A percentile compares a stretch with the other conserved stretches of the same genome.
phyloP scores from a whole-genome alignment of 2,888 invertebrate species.

The Mimachlamys varia region DNA sequence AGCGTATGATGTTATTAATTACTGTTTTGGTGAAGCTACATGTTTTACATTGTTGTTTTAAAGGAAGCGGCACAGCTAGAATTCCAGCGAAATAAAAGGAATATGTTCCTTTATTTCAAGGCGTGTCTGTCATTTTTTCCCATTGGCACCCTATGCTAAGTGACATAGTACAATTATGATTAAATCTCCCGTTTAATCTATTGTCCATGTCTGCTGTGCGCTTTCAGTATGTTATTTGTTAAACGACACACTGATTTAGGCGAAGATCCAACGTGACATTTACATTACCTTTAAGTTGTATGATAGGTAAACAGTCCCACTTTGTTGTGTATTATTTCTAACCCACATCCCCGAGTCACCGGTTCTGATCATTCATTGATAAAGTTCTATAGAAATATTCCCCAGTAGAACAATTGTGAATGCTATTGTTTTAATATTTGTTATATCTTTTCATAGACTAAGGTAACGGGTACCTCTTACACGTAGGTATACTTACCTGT shows the following conservation, averaged over 20 bases:
- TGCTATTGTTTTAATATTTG: constrained; percentile 24
- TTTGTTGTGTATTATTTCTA: neutral
- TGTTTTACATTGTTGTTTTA: neutral
- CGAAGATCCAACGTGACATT: neutral
- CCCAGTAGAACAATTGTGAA: neutral
- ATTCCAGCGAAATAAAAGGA: neutral
- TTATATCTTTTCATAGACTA: neutral
- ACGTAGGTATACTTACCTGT: neutral
- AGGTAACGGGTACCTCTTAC: neutral
- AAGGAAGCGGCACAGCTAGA: neutral
- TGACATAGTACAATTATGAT: neutral
- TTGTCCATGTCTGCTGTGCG: neutral
- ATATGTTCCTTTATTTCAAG: neutral
- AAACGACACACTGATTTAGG: neutral
- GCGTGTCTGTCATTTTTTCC: too few species aligned
- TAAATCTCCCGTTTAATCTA: neutral
- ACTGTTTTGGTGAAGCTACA: too few species aligned
- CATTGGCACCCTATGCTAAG: neutral
- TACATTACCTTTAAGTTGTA: neutral
- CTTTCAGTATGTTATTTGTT: neutral
- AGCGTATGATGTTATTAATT: too few species aligned
- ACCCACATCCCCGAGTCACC: neutral
- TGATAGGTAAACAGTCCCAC: neutral
- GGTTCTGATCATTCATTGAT: neutral
- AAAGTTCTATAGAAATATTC: neutral